A percentile compares a stretch with the other conserved stretches of the same genome.
Conservation (phyloP, 2,888 invertebrate species). For the Synergus laeviventris region DNA sequence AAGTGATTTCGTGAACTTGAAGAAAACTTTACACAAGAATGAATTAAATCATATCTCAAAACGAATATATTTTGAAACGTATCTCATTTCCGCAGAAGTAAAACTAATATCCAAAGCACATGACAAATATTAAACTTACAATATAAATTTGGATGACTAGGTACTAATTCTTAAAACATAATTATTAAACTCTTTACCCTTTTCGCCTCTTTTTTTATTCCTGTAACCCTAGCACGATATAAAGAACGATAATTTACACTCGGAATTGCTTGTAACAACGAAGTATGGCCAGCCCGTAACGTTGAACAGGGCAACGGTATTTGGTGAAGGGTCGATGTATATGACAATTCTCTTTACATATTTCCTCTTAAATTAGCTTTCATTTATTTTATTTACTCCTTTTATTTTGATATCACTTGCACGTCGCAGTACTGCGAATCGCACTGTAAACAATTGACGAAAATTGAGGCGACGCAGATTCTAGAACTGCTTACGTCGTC, state of each 20-base stretch:
- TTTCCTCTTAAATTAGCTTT: slow-evolving; percentile 17
- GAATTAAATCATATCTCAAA: too few species aligned
- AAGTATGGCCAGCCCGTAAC: slow-evolving; percentile 38
- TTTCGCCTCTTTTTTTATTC: slow-evolving; percentile 9
- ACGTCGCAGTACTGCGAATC: slow-evolving; percentile 10
- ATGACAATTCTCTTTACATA: slow-evolving; percentile 17
- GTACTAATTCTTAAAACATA: slow-evolving; percentile 9
- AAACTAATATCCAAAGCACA: too few species aligned
- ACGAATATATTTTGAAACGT: too few species aligned
- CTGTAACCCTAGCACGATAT: slow-evolving; percentile 29
- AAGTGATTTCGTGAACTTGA: too few species aligned
- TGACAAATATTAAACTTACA: not conserved
- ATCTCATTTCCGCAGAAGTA: too few species aligned
- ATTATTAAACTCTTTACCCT: slow-evolving; percentile 33
- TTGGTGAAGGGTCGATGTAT: slow-evolving; percentile 35
- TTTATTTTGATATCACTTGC: slow-evolving; percentile 32
- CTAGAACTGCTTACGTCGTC: not conserved
- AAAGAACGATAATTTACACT: slow-evolving; percentile 31
- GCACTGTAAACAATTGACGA: slow-evolving; percentile 38
- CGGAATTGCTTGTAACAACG: slow-evolving; percentile 20
- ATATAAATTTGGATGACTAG: slow-evolving; percentile 26
- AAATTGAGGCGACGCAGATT: slow-evolving; percentile 19
- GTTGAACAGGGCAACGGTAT: slow-evolving; percentile 37
- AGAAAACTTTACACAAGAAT: too few species aligned
- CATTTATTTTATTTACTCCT: slow-evolving; percentile 18